A percentile compares a stretch with the other conserved stretches of the same genome.
Conservation (phyloP, 2,797 vertebrate species). For the Neosalanx taihuensis region DNA sequence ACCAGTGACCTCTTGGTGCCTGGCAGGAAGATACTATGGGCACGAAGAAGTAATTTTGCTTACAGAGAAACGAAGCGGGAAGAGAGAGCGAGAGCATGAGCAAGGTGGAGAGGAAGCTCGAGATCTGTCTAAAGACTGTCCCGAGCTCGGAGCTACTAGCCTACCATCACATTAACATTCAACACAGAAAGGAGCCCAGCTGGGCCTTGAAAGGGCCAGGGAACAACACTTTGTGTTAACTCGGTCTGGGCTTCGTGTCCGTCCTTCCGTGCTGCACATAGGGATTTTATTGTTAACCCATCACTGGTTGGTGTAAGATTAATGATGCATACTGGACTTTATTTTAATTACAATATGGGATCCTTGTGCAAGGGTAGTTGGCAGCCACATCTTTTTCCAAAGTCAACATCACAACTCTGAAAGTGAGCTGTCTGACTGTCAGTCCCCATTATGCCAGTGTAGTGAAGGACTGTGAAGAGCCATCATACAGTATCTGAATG, state of each 20-base stretch:
- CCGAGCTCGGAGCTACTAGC: conserved; percentile 45
- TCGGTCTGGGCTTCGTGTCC: conserved; percentile 38
- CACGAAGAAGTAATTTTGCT: conserved; percentile 56
- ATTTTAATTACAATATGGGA: background rate
- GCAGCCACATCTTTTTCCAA: conserved; percentile 10
- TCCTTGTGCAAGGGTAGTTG: conserved; percentile 3
- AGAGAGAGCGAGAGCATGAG: background rate
- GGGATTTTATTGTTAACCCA: conserved; percentile 27
- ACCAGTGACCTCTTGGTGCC: conserved; percentile 59
- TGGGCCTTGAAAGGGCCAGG: conserved; percentile 52
- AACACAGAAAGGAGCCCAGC: conserved; percentile 51
- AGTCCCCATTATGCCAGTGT: conserved; percentile 4
- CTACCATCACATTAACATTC: conserved; percentile 65
- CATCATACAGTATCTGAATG: background rate
- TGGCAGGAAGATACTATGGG: conserved; percentile 38
- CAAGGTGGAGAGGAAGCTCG: conserved; percentile 10
- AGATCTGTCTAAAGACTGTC: conserved; percentile 41
- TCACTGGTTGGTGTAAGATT: conserved; percentile 42
- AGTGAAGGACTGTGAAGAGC: background rate
- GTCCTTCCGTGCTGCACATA: conserved; percentile 20
- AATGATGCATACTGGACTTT: conserved; percentile 22
- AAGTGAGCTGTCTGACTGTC: conserved; percentile 15
- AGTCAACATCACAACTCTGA: conserved; percentile 11
- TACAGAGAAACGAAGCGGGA: conserved; percentile 23
- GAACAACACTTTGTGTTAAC: conserved; percentile 37